Conservation (phyloP, 2,113 vertebrate genomes). For the Nibea albiflora region DNA sequence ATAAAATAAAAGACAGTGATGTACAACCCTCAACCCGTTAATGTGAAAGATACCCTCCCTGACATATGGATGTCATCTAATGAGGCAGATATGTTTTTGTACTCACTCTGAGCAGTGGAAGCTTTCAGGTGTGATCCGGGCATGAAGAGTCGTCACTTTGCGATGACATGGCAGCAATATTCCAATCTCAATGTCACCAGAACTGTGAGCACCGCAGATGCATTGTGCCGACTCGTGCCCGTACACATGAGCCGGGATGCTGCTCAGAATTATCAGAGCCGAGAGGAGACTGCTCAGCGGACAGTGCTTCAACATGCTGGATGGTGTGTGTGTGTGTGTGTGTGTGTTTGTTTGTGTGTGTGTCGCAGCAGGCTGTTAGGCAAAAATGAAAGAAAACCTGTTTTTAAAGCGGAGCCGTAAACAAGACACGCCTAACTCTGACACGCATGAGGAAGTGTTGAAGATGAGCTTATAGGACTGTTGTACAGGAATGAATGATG, state of each 20-base stretch:
- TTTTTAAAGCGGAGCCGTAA: background rate
- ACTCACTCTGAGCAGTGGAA: slow-evolving; percentile 76
- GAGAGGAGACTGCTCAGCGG: background rate
- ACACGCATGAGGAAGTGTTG: background rate
- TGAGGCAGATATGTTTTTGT: background rate
- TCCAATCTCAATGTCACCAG: slow-evolving; percentile 78
- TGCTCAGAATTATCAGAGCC: background rate
- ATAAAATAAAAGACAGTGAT: too few relatives aligned
- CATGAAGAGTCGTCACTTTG: slow-evolving; percentile 41
- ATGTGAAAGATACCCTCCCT: background rate
- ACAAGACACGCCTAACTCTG: background rate
- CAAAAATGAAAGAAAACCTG: slow-evolving; percentile 14
- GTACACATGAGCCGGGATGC: background rate
- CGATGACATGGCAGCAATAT: slow-evolving; percentile 68
- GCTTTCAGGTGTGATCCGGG: slow-evolving; percentile 57
- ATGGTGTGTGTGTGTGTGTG: too few relatives aligned
- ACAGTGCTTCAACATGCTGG: slow-evolving; percentile 3
- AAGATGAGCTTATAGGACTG: background rate
- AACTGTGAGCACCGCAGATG: slow-evolving; percentile 53
- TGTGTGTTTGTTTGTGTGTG: too few relatives aligned
- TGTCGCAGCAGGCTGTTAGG: too few relatives aligned
- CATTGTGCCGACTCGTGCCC: slow-evolving; percentile 26
- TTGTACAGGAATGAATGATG: too few relatives aligned
- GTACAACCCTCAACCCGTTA: too few relatives aligned
- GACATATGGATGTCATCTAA: background rate